Conservation (phyloP, 2,113 vertebrate genomes). For the Neoarius graeffei region DNA sequence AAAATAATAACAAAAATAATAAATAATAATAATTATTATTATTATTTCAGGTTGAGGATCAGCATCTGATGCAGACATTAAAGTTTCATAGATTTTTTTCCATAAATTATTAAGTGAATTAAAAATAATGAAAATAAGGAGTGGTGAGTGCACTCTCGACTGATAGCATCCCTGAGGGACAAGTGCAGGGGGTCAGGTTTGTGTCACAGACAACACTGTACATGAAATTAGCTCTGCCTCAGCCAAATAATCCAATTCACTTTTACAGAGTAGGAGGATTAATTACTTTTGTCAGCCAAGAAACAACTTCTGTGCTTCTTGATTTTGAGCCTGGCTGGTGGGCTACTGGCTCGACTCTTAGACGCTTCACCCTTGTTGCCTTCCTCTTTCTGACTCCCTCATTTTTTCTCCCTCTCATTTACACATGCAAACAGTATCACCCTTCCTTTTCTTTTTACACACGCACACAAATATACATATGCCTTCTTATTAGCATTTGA, state of each 20-base stretch:
- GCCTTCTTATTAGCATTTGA: conserved; percentile 19
- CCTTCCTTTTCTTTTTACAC: conserved; percentile 16
- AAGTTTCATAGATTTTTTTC: no score
- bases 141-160: not conserved
- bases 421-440: conserved; percentile 26
- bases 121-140: not conserved
- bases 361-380: conserved; percentile 30
- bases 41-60: not conserved
- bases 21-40: no score
- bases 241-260: conserved; percentile 69
- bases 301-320: conserved; percentile 69
- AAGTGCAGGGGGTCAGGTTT: conserved; percentile 33
- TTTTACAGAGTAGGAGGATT: conserved; percentile 66
- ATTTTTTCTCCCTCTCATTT: conserved; percentile 11
- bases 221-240: conserved; percentile 58
- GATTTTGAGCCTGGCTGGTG: conserved; percentile 63
- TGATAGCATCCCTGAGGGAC: conserved; percentile 17
- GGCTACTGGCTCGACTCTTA: conserved; percentile 26
- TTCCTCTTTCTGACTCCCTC: conserved; percentile 34
- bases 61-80: not conserved
- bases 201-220: conserved; percentile 35
- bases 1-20: no score
- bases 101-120: not conserved
- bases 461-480: conserved; percentile 20
- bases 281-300: conserved; percentile 74